A percentile compares a stretch with the other conserved stretches of the same genome.
Conservation (phyloP, 2,797 vertebrate genomes). For the Catostomus latipinnis region DNA sequence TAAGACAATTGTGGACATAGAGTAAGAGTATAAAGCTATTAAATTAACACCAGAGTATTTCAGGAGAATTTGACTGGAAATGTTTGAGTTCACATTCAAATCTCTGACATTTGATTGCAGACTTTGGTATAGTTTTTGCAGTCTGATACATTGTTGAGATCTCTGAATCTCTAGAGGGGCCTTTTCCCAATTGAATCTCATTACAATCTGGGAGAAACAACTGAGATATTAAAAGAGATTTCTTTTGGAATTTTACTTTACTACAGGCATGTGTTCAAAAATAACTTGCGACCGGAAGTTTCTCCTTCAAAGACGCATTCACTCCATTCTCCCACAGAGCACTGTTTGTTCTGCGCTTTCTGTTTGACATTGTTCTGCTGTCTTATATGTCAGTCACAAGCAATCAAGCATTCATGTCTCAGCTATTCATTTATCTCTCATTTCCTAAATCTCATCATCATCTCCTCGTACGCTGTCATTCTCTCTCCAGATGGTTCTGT, state of each 20-base stretch:
- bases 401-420: slow-evolving; percentile 37
- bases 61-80: no score
- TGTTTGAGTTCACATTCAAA: no score
- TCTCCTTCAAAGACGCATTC: slow-evolving; percentile 1
- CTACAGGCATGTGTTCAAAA: neutral
- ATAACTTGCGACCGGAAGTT: neutral
- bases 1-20: no score
- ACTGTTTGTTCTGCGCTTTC: slow-evolving; percentile 27
- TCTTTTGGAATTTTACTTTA: neutral
- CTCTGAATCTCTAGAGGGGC: no score
- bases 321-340: slow-evolving; percentile 3
- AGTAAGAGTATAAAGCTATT: no score
- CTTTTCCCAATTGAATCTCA: no score
- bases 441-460: slow-evolving; percentile 40
- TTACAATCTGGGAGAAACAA: neutral
- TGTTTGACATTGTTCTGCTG: slow-evolving; percentile 27
- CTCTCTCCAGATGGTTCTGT: slow-evolving; percentile 61
- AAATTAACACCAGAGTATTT: no score
- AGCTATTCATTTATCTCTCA: slow-evolving; percentile 39
- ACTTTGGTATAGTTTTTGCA: no score
- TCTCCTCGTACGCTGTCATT: slow-evolving; percentile 23
- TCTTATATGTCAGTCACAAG: slow-evolving; percentile 33
- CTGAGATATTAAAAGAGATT: neutral
- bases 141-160: no score
- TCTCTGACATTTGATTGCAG: no score